phyloP scores from a whole-genome alignment of 2,797 vertebrate species.

The Orientallactaga sibirica region DNA sequence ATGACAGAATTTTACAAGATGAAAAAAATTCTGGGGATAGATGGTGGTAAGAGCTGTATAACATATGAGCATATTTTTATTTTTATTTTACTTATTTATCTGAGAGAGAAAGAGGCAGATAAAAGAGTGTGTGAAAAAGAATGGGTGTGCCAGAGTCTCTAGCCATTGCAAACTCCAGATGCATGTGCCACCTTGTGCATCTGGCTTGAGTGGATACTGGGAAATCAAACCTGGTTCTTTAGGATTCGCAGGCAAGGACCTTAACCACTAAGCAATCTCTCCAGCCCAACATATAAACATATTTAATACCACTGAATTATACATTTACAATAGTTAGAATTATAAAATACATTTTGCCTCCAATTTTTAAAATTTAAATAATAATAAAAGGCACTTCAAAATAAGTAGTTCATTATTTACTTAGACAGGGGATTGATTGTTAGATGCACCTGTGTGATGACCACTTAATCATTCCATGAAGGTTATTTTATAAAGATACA shows the following conservation, averaged over 20 bases:
- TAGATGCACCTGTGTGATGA: not conserved
- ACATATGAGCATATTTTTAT: conserved; percentile 3
- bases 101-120: too few species aligned
- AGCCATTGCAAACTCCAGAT: too few species aligned
- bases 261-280: too few species aligned
- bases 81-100: too few species aligned
- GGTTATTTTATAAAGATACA: conserved; percentile 53
- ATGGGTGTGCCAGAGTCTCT: too few species aligned
- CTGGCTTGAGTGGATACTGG: too few species aligned
- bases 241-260: too few species aligned
- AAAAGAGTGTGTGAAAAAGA: too few species aligned
- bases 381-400: not conserved
- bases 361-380: not conserved
- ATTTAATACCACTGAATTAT: conserved; percentile 6
- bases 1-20: conserved; percentile 24
- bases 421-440: not conserved
- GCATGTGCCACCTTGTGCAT: too few species aligned
- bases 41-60: not conserved
- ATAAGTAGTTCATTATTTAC: not conserved
- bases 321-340: not conserved
- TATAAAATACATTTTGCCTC: not conserved
- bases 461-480: not conserved
- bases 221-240: too few species aligned
- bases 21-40: not conserved
- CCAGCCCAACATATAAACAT: too few species aligned